phyloP scores from a whole-genome alignment of 2,113 vertebrate species.

The Leucopsar rothschildi region DNA sequence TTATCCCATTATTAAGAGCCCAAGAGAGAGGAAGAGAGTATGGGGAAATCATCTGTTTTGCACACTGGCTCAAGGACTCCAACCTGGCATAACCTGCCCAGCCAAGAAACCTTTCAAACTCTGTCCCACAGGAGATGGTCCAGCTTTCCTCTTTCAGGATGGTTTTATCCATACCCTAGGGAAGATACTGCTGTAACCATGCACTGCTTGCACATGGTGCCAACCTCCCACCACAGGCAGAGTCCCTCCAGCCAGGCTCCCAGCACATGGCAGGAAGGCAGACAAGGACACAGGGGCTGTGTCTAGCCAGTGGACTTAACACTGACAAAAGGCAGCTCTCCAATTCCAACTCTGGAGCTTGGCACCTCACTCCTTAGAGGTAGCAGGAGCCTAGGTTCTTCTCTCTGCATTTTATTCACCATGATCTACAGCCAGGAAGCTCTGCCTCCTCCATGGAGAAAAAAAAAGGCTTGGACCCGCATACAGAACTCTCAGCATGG shows the following conservation, averaged over 20 bases:
- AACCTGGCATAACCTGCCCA: background rate
- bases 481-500: background rate
- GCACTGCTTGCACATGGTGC: background rate
- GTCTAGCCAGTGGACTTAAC: background rate
- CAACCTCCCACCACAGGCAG: background rate
- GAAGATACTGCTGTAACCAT: background rate
- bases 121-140: background rate
- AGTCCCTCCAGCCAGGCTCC: background rate
- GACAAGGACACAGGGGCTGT: background rate
- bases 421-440: background rate
- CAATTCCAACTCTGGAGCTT: background rate
- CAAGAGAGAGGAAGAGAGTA: background rate
- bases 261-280: background rate
- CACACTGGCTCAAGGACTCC: background rate
- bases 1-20: background rate
- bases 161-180: background rate
- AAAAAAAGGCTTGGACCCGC: background rate
- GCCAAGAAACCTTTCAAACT: background rate
- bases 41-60: background rate
- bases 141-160: background rate
- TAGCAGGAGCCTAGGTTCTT: background rate
- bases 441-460: rapidly evolving
- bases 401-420: background rate
- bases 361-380: background rate
- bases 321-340: background rate